Base-by-base conservation (phyloP, 2,888 invertebrate genomes). In the Labia minor region DNA sequence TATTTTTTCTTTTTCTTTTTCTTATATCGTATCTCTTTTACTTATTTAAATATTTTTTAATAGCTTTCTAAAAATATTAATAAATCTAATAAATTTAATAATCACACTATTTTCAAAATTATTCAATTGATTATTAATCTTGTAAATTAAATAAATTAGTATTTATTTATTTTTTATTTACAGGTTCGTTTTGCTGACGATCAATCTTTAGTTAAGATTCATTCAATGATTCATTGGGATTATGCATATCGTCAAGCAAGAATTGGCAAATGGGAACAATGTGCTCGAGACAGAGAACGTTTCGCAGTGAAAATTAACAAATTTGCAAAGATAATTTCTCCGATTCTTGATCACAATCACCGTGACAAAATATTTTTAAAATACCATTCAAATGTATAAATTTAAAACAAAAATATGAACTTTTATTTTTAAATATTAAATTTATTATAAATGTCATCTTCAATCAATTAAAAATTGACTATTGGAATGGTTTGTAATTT, bases 241-340 rank as follows among this genome's bases (percentile, higher is more conserved):
- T 82, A 75, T 70, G 84, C 83, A 0, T 82, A 83, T 69, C 78
- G 80, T 65, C 77, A 78, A 19, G 82, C 83, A 1, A 76, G 84
- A n/a, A 79, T 80, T 21, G 84, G 85, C 0, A 81, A 79, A 1
- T 86, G 84, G 84, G 83, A 84, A 72, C 75, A 79, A 73, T 77
- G 77, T 71, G 82, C 79, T 1, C 74, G 82, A 33, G 84, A 85
- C 69, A 74, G 81, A 62, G 77, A 74, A 8, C 76, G 83, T 61
- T 85, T 84, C 72, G 76, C 74, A 64, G 72, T 72, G 11, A 76
- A 81, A 62, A 80, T 83, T 37, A 69, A 70, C 10, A 73, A 74
- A 6, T 73, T 75, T 4, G 79, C 77, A 66, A 68, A 70, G 21
- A 71, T 77, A 21, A 73, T 83, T 10, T 72, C 74, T 66, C 76